Evolutionary conservation across 1,140 invertebrate genomes (phyloP).

Genomic region (Ips typographus): DNA sequence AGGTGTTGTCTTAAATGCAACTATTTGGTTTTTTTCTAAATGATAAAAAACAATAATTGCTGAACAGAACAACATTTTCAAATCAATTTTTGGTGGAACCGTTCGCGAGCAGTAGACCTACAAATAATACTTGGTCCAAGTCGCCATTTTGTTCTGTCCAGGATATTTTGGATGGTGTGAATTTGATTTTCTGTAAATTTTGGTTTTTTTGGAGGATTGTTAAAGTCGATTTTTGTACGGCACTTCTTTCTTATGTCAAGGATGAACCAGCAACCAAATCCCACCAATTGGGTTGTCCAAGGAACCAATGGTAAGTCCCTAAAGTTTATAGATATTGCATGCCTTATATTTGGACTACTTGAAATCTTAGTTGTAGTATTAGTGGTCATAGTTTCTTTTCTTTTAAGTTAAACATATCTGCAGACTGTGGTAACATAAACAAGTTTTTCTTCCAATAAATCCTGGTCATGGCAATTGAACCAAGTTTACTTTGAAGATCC

Average conservation of each 20-base stretch:
- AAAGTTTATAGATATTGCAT: constrained; percentile 46
- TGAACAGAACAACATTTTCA: constrained; percentile 29
- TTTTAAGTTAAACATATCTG: no score
- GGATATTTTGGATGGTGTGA: constrained; percentile 31
- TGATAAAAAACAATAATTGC: constrained; percentile 38
- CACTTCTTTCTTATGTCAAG: constrained; percentile 19
- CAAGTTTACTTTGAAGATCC: no score
- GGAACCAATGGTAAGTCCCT: constrained; percentile 63
- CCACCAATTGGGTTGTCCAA: constrained; percentile 66
- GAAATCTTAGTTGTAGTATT: background rate
- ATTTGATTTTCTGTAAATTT: constrained; percentile 30
- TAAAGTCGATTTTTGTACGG: constrained; percentile 22
- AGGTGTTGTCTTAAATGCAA: constrained; percentile 40
- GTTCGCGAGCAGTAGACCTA: constrained; percentile 24
- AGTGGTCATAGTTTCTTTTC: no score
- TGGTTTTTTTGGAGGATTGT: background rate
- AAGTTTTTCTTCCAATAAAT: no score
- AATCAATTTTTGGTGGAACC: constrained; percentile 37
- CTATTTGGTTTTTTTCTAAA: constrained; percentile 24
- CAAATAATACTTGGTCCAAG: constrained; percentile 55
- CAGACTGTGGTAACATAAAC: no score
- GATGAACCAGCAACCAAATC: constrained; percentile 64
- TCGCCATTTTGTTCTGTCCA: constrained; percentile 58
- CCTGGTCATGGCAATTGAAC: no score
- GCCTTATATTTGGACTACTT: constrained; percentile 36